These are phyloP conservation scores for Philotrypesis tridentata DNA, from an alignment of 1,140 invertebrate genomes.

Conservation along the genomic window DNA sequence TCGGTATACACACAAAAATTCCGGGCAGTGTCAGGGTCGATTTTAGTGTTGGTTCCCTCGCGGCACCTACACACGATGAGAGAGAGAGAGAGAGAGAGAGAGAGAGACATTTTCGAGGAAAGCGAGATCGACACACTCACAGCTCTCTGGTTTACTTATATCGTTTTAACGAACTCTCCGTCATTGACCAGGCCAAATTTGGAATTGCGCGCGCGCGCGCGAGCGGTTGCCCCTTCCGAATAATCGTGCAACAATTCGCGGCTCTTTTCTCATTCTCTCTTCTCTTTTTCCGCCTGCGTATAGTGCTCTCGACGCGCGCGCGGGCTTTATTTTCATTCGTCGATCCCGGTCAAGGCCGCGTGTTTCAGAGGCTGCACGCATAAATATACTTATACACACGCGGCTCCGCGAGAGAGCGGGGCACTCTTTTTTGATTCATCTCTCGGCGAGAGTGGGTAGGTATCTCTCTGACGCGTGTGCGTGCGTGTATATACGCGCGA, in stretches of 20 bases:
- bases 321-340: slow-evolving; percentile 44
- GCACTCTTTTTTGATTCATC: slow-evolving; percentile 30
- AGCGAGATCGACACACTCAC: too few relatives aligned
- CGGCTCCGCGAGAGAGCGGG: not conserved
- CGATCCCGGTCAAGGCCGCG: slow-evolving; percentile 46
- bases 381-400: not conserved
- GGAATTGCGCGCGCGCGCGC: not conserved
- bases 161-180: not conserved
- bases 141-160: too few relatives aligned
- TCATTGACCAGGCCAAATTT: slow-evolving; percentile 42
- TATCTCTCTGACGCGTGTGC: too few relatives aligned
- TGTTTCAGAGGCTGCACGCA: not conserved
- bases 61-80: not conserved
- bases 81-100: too few relatives aligned
- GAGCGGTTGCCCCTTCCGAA: slow-evolving; percentile 1
- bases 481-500: too few relatives aligned
- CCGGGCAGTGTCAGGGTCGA: not conserved
- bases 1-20: not conserved
- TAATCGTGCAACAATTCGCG: slow-evolving; percentile 2
- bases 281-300: not conserved
- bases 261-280: not conserved
- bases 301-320: not conserved
- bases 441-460: too few relatives aligned
- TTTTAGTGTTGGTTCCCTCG: not conserved
- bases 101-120: too few relatives aligned